Base-by-base conservation (phyloP, 2,888 invertebrate genomes). In the Choreutis nemorana region DNA sequence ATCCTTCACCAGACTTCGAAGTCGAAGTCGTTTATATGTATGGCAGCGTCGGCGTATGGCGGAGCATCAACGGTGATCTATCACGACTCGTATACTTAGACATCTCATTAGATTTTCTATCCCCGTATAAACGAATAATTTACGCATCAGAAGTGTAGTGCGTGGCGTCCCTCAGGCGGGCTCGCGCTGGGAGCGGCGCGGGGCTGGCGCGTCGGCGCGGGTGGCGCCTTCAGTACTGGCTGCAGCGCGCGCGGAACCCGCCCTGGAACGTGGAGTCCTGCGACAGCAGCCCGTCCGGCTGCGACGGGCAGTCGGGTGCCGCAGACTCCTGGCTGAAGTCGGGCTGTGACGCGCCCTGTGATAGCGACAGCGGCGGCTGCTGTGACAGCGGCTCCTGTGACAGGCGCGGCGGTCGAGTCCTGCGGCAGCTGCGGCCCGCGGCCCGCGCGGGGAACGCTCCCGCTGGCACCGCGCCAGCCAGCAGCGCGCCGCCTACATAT, bases 391-490 rank as follows among this genome's bases (percentile, higher is more conserved):
- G 85, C 50, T 86, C 86, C 55, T 89, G 90, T 41, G 81, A 82
- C 40, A 83, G 79, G 16, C 83, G 81, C 41, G 71, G 59, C 31
- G 61, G 59, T 8, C 70, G 55, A 35, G 67, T 50, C 26, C 71
- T 55, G 50, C 89, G 89, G 54, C 87, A 88, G 62, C 87, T 89
- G 24, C 56, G 45, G 34, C 52, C 55, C 3, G 87, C 85, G 6
- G 32, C 89, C 91, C 94, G 64, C 86, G 95, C 90, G 45, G 94
- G 90, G 91, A 97, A 95, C 23, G 95, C 94, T 26, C 94, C 90
- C 0, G 96, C 92, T 3, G 97, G 94, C 0, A 97, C 95, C 41
- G 96, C 83, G 44, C 90, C 90, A 45, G 89, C 88, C 59, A 88
- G 79, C 18, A 86, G 81, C 34, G 88, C 87, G 0, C 87, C 87